A percentile compares a stretch with the other conserved stretches of the same genome.
Conservation (phyloP, 2,797 vertebrate genomes). For the Acomys russatus region DNA sequence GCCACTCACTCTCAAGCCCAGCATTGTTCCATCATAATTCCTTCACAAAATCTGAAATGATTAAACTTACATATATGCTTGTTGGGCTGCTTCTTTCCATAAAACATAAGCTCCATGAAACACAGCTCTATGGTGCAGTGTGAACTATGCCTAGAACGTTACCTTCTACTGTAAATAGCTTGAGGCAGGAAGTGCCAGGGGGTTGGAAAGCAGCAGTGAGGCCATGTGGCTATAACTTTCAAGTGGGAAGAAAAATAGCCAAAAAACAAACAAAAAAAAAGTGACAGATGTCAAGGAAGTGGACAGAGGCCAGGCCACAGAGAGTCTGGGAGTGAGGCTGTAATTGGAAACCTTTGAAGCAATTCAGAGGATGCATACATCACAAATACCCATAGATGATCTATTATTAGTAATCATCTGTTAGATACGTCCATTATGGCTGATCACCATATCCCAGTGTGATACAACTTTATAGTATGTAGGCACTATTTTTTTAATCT, state of each 20-base stretch:
- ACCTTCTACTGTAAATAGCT: background rate
- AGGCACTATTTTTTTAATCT: too few species aligned
- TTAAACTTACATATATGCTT: background rate
- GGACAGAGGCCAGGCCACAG: background rate
- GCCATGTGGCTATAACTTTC: background rate
- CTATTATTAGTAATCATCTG: background rate
- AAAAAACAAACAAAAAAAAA: background rate
- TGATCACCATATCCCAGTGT: background rate
- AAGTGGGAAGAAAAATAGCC: background rate
- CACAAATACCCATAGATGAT: background rate
- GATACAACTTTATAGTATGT: background rate
- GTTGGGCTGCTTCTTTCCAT: background rate
- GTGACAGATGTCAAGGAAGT: background rate
- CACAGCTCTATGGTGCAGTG: background rate
- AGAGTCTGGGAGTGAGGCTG: background rate
- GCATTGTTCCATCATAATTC: slow-evolving; percentile 9
- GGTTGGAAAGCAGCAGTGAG: background rate
- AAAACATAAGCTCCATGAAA: background rate
- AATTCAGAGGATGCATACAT: background rate
- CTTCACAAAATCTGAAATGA: slow-evolving; percentile 31
- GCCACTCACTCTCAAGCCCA: background rate
- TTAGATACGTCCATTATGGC: background rate
- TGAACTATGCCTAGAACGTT: background rate
- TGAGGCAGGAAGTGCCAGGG: background rate
- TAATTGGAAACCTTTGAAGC: background rate